phyloP scores from a whole-genome alignment of 2,113 vertebrate genomes.

The Larimichthys crocea region DNA sequence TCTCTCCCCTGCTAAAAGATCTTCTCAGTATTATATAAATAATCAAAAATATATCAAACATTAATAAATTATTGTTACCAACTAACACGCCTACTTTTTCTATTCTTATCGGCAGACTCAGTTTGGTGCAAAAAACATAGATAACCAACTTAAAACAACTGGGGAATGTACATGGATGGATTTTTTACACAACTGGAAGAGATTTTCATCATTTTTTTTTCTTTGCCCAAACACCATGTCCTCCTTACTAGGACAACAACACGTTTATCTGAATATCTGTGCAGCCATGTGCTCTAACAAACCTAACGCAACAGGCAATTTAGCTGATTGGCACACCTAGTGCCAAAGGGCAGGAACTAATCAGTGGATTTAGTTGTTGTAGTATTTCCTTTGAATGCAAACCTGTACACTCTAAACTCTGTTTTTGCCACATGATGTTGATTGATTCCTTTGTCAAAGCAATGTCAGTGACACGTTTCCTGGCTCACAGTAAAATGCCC shows the following conservation, averaged over 20 bases:
- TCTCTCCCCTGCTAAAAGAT: background rate
- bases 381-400: slow-evolving; percentile 1
- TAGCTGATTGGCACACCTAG: slow-evolving; percentile 9
- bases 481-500: background rate
- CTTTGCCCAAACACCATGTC: background rate
- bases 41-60: background rate
- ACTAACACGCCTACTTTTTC: background rate
- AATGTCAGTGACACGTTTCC: slow-evolving; percentile 9
- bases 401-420: background rate
- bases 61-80: slow-evolving; percentile 11
- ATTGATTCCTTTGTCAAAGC: slow-evolving; percentile 5
- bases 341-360: slow-evolving; percentile 17
- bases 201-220: background rate
- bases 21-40: background rate
- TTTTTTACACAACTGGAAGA: slow-evolving; percentile 1
- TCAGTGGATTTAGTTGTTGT: slow-evolving; percentile 3
- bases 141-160: background rate
- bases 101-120: background rate
- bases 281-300: background rate
- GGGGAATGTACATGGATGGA: background rate
- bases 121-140: background rate
- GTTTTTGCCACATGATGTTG: background rate
- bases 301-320: slow-evolving; percentile 3
- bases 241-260: background rate
- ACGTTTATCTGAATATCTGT: background rate